These are phyloP conservation scores for Nomada hirtipes DNA, from an alignment of 2,888 invertebrate genomes.

Conservation along the genomic window DNA sequence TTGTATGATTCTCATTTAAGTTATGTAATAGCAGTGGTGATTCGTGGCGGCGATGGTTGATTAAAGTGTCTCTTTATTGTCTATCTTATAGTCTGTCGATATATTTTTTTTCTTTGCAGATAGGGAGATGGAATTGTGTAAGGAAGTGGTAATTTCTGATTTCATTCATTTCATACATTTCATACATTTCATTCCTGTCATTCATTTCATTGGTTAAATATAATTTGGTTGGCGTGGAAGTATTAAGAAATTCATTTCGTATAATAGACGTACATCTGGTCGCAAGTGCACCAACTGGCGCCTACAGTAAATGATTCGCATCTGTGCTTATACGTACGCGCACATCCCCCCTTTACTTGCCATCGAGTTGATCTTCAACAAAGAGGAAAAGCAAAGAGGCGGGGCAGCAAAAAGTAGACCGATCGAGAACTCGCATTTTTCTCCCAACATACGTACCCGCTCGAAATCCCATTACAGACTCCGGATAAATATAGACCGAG, in stretches of 20 bases:
- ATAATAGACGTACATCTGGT: constrained; percentile 3
- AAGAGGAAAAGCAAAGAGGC: constrained; percentile 51
- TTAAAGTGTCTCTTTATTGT: no score
- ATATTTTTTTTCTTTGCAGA: no score
- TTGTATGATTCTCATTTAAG: no score
- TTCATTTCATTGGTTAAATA: no score
- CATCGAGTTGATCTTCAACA: constrained; percentile 29
- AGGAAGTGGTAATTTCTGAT: no score
- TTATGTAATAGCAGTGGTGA: no score
- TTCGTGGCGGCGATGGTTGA: no score
- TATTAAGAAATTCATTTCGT: not conserved
- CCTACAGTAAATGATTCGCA: constrained; percentile 32
- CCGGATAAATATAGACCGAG: constrained; percentile 47
- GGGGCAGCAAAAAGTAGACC: constrained; percentile 47
- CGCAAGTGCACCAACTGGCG: constrained; percentile 24
- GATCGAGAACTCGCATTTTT: constrained; percentile 49
- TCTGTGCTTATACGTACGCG: not conserved
- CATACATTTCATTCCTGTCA: no score
- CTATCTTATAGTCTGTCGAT: no score
- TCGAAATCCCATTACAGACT: constrained; percentile 37
- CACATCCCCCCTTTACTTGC: constrained; percentile 26
- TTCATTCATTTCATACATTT: no score
- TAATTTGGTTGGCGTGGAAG: no score
- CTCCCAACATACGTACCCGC: constrained; percentile 24
- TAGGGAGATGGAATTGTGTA: no score